Conservation (phyloP, 2,888 invertebrate species). For the Agrochola macilenta region DNA sequence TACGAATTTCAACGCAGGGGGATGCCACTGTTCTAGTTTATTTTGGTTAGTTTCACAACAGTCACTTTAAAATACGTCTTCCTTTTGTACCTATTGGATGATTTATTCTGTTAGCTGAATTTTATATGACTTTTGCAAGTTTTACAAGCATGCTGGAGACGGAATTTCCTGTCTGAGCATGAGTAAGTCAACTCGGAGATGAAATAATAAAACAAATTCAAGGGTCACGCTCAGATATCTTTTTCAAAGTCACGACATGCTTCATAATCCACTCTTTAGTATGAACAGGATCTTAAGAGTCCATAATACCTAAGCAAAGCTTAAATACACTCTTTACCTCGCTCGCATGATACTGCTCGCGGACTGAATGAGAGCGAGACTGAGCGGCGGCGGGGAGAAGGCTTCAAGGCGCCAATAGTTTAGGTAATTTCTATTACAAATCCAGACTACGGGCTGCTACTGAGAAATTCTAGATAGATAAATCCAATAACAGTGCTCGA, state of each 20-base stretch:
- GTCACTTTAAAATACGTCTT: neutral
- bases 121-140: neutral
- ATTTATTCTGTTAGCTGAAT: slow-evolving; percentile 4
- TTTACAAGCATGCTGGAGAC: neutral
- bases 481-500: too few relatives aligned
- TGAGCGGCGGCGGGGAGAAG: too few relatives aligned
- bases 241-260: neutral
- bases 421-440: too few relatives aligned
- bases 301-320: too few relatives aligned
- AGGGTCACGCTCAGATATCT: neutral
- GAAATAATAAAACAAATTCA: neutral
- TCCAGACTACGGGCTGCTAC: too few relatives aligned
- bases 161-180: neutral
- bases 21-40: too few relatives aligned
- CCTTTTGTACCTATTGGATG: neutral
- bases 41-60: neutral
- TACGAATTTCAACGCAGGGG: too few relatives aligned
- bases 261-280: neutral
- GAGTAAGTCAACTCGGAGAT: neutral
- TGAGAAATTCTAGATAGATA: too few relatives aligned
- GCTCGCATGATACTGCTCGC: too few relatives aligned
- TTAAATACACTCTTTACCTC: too few relatives aligned
- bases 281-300: neutral
- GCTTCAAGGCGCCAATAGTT: too few relatives aligned
- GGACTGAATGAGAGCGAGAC: too few relatives aligned